Base-by-base conservation (phyloP, 2,797 vertebrate species). In the Gobionotothen gibberifrons region DNA sequence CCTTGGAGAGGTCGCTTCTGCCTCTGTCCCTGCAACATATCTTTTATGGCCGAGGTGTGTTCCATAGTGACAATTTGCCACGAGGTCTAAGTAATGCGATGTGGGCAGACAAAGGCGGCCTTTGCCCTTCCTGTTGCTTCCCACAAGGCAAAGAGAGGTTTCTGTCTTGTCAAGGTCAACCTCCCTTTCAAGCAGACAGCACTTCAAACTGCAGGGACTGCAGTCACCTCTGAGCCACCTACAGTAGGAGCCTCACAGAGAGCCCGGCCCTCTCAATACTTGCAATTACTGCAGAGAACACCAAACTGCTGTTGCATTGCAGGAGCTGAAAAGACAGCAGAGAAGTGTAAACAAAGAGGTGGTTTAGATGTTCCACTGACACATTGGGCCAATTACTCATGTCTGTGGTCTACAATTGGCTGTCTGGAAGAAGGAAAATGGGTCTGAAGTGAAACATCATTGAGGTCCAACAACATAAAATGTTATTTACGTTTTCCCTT, bases 321-420 rank as follows among this genome's bases (percentile, higher is more conserved):
- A 72, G 83, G 26, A 83, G 79, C 81, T 73, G 76, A 80, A 76
- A 87, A 79, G 75, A 66, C 70, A 82, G 81, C 58, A 79, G 75
- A 69, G 74, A 60, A 69, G 68, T 71, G 78, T 85, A 89, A 88
- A 91, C 78, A 85, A 83, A 87, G 77, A 85, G 63, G 51, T 67
- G 69, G 76, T 85, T 87, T 76, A 81, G 84, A 90, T 77, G 84
- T 81, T 81, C 67, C 74, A 78, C 83, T 90, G 90, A 93, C 90
- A 89, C 84, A 84, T 92, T 76, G 69, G 86, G 81, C 84, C 84
- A 91, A 90, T 91, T 93, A 90, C 87, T 84, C 76, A 81, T 81
- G 83, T 92, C 83, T 88, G 87, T 81, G 71, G 71, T 83, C 80
- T 78, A 66, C 78, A 92, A 74, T 76, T 84, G 82, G 76, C 70